Evolutionary conservation across 2,113 vertebrate species (phyloP).

Genomic region (Amblyopsis rosae): DNA sequence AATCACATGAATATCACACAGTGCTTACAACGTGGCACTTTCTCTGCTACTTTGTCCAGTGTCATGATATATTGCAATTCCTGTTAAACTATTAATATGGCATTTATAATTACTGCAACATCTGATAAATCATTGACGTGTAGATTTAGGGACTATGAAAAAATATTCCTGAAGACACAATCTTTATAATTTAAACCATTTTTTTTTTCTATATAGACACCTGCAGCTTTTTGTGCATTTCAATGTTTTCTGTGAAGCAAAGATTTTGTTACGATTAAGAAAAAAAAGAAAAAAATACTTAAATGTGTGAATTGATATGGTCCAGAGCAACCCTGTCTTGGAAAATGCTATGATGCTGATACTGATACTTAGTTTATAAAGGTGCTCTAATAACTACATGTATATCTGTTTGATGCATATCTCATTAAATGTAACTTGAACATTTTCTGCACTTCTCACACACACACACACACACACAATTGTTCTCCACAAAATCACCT

Average conservation of each 20-base stretch:
- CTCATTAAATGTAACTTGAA: constrained; percentile 7
- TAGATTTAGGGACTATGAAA: constrained; percentile 11
- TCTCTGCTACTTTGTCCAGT: constrained; percentile 64
- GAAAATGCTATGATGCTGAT: not conserved
- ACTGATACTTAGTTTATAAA: constrained; percentile 19
- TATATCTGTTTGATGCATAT: constrained; percentile 40
- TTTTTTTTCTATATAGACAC: not conserved
- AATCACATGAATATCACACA: constrained; percentile 35
- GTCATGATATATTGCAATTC: constrained; percentile 59
- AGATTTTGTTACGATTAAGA: constrained; percentile 15
- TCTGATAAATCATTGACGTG: not conserved
- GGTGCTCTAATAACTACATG: constrained; percentile 48
- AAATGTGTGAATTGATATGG: not conserved
- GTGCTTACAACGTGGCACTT: constrained; percentile 48
- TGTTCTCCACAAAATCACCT: not conserved
- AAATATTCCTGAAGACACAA: not conserved
- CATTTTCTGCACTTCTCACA: constrained; percentile 1
- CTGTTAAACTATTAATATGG: constrained; percentile 45
- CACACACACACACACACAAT: too few relatives aligned
- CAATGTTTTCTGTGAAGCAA: constrained; percentile 15
- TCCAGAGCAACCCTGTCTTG: constrained; percentile 28
- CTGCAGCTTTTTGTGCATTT: not conserved
- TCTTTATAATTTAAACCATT: not conserved
- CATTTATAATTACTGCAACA: constrained; percentile 19
- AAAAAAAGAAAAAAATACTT: not conserved